Base-by-base conservation (phyloP, 2,113 vertebrate genomes). In the Trichechus manatus region DNA sequence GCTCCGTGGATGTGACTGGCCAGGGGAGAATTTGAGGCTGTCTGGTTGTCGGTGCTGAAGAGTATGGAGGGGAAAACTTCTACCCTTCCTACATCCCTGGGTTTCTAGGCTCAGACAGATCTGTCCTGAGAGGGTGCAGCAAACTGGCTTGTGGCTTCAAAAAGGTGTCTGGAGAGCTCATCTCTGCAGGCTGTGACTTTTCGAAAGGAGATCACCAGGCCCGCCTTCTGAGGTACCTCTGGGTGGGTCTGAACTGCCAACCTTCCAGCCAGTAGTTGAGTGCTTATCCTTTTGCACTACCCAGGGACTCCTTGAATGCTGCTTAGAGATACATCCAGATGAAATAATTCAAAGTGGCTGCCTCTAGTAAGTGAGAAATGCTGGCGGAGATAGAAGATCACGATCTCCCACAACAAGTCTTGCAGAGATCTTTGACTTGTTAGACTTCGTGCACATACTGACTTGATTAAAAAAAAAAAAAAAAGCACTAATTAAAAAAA, bases 111-210 rank as follows among this genome's bases (percentile, higher is more conserved):
- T 72, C 2, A 14, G 1, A 68, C 17, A 50, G 68, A 36, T 61
- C 81, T 72, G 70, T 17, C 22, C 59, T 47, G n/a, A 78, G 47
- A 3, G 7, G 22, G 5, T 3, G 23, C 56, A 0, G 0, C 61
- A 44, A 1, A 14, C 47, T 14, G 70, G 44, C 44, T 50, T 10
- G 25, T 1, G 42, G 77, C 78, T 42, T 29, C 77, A 74, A 74
- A 25, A n/a, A 33, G 53, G 61, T 0, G 3, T 3, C 2, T 0
- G n/a, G 23, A 1, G 3, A 31, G 87, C 47, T n/a, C 8, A 47
- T 23, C 36, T 61, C 4, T 11, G 47, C 15, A 68, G 56, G 23
- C n/a, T 31, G 61, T 6, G 8, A 63, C 23, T 4, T 25, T 23
- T 14, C 1, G 22, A 5, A 23, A 25, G 20, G 20, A 63, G 61